phyloP scores from a whole-genome alignment of 2,888 invertebrate species.

The Oscheius onirici region DNA sequence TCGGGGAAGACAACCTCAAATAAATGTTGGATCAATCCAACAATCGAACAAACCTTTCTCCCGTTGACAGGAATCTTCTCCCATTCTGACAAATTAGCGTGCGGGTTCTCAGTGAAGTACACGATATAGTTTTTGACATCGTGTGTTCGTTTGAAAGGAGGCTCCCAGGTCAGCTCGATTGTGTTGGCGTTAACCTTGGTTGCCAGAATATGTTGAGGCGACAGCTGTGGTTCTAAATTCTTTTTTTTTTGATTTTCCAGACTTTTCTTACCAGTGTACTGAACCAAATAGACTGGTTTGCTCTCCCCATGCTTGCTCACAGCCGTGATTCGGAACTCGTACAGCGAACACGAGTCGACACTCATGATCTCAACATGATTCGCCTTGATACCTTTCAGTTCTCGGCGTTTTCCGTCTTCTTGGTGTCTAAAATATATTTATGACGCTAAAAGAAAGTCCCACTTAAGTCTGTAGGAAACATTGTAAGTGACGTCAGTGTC shows the following conservation, averaged over 20 bases:
- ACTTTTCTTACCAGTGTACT: slow-evolving; percentile 66
- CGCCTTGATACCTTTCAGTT: slow-evolving; percentile 59
- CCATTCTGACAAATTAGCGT: slow-evolving; percentile 66
- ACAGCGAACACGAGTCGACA: slow-evolving; percentile 68
- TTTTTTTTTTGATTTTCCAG: neutral
- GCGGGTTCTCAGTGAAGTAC: slow-evolving; percentile 70
- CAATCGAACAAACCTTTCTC: too few relatives aligned
- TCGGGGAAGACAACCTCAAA: slow-evolving; percentile 67
- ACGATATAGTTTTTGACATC: slow-evolving; percentile 70
- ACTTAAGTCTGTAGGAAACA: slow-evolving; percentile 31
- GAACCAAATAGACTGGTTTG: slow-evolving; percentile 68
- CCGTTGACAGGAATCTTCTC: slow-evolving; percentile 68
- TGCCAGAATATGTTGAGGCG: slow-evolving; percentile 69
- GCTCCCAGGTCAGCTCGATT: slow-evolving; percentile 69
- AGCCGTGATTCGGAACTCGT: slow-evolving; percentile 69
- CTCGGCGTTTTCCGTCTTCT: slow-evolving; percentile 57
- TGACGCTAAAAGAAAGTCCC: slow-evolving; percentile 30
- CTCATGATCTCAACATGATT: slow-evolving; percentile 69
- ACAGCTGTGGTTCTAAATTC: slow-evolving; percentile 65
- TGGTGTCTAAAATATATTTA: slow-evolving; percentile 43
- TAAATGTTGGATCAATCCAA: too few relatives aligned
- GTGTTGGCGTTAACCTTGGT: slow-evolving; percentile 66
- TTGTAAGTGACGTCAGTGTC: slow-evolving; percentile 36
- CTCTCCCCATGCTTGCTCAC: slow-evolving; percentile 69
- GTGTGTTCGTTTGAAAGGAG: slow-evolving; percentile 67